Conservation (phyloP, 2,888 invertebrate genomes). For the Lithophane ornitopus region DNA sequence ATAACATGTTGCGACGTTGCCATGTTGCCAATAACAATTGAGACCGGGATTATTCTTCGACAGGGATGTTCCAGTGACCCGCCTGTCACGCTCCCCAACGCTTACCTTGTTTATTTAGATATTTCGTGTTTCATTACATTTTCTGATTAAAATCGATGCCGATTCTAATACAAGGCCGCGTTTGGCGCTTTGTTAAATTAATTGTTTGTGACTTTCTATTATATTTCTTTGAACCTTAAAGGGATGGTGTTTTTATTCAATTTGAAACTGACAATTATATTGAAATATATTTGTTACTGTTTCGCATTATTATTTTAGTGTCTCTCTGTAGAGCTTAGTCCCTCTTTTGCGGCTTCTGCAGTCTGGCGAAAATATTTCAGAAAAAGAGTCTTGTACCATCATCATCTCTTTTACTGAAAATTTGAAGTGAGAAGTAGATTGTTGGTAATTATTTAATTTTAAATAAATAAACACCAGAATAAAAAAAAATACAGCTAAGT, state of each 20-base stretch:
- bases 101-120: constrained; percentile 63
- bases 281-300: background rate
- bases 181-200: constrained; percentile 56
- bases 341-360: background rate
- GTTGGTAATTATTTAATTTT: background rate
- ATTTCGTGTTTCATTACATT: constrained; percentile 66
- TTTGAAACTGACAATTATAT: background rate
- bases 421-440: background rate
- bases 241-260: constrained; percentile 1
- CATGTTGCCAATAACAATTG: constrained; percentile 70
- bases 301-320: background rate
- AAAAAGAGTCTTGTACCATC: background rate
- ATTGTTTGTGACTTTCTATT: constrained; percentile 45
- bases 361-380: too few species aligned
- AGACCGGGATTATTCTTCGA: constrained; percentile 74
- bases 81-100: constrained; percentile 63
- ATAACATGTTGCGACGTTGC: constrained; percentile 61
- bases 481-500: background rate
- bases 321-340: too few species aligned
- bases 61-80: constrained; percentile 67
- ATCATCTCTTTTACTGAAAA: background rate
- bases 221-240: constrained; percentile 16
- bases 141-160: constrained; percentile 66
- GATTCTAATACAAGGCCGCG: constrained; percentile 41
- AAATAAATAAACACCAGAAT: background rate